Percentiles rank a stretch among this genome's conserved stretches.
phyloP scores from a whole-genome alignment of 2,113 vertebrate species.

The Nerophis lumbriciformis region DNA sequence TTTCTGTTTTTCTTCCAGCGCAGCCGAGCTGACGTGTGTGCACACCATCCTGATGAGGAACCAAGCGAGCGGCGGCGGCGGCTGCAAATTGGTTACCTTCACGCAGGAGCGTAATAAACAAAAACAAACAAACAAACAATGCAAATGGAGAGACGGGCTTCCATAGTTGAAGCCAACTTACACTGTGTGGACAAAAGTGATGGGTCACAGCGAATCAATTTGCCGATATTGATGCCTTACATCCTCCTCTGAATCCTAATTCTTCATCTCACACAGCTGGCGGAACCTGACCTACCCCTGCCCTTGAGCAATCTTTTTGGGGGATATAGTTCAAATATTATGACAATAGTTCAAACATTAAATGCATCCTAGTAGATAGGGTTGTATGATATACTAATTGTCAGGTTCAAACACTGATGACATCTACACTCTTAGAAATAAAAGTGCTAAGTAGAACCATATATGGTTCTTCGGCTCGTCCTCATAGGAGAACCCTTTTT shows the following conservation, averaged over 20 bases:
- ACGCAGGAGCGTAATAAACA: slow-evolving; percentile 14
- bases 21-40: slow-evolving; percentile 27
- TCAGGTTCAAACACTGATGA: too few species aligned
- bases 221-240: not conserved
- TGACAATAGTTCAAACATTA: too few species aligned
- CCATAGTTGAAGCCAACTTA: slow-evolving; percentile 45
- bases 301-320: too few species aligned
- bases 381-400: too few species aligned
- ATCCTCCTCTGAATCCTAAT: not conserved
- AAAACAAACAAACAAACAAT: slow-evolving; percentile 31
- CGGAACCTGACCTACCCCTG: too few species aligned
- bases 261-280: not conserved
- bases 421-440: too few species aligned
- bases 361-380: too few species aligned
- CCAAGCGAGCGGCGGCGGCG: slow-evolving; percentile 5
- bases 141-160: slow-evolving; percentile 30
- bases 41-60: slow-evolving; percentile 47
- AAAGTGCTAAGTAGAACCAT: too few species aligned
- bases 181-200: not conserved
- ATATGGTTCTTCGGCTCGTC: too few species aligned
- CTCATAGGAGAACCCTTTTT: too few species aligned
- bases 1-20: slow-evolving; percentile 9
- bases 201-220: not conserved
- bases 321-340: too few species aligned
- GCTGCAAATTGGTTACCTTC: slow-evolving; percentile 36